Base-by-base conservation (phyloP, 2,888 invertebrate genomes). In the Tyria jacobaeae region DNA sequence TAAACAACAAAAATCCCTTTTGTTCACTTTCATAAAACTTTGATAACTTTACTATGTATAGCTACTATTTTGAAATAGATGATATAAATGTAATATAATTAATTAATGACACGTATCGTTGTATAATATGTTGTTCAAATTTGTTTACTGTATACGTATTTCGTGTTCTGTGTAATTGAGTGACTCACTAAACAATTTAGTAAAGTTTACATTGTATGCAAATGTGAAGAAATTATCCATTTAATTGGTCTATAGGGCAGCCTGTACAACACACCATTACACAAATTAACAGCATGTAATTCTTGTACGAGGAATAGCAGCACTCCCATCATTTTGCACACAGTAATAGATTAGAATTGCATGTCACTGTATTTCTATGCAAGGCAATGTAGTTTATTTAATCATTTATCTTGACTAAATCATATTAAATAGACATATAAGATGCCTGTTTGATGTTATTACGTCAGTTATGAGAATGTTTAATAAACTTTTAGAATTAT, bases 241-340 rank as follows among this genome's bases (percentile, higher is more conserved):
- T 71, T 63, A 76, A 71, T 66, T 73, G 57, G 69, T 50, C 65
- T 55, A 39, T 50, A 50, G 66, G 72, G 70, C 34, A 44, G 44
- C 50, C 48, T 25, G 59, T 57, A 61, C 66, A 57, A 68, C 68
- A 49, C 67, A 48, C 80, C 73, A 83, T 83, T 83, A 83, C 62
- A 75, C 82, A 83, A 83, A 83, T 83, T 82, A 83, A 79, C 75
- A 71, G 62, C 58, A 64, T 73, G 72, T 80, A 74, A 75, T 73
- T 70, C 75, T 64, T 60, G 60, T 66, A 64, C 62, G 68, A 68
- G 56, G 66, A 64, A 68, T 69, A 68, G 44, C 59, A 74, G 52
- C 79, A 78, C 79, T 74, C 76, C 77, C 68, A 60, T 61, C 62
- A 64, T 70, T 68, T 68, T 62, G 56, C 60, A 74, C 65, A 63